Evolutionary conservation across 1,140 invertebrate genomes (phyloP).

Genomic region (Cydia amplana): DNA sequence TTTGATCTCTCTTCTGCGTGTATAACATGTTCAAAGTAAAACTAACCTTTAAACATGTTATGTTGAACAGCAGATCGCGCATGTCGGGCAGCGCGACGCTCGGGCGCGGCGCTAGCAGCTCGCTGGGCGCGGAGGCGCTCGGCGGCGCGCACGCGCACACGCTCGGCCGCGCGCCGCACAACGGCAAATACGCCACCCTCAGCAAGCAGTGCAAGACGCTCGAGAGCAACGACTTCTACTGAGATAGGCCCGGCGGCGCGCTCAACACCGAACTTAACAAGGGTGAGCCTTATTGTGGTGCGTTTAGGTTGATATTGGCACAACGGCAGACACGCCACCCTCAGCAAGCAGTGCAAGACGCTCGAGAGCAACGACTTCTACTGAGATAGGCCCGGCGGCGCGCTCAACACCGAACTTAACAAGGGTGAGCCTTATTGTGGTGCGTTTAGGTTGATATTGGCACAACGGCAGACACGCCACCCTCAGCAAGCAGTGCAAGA

Average conservation of each 20-base stretch:
- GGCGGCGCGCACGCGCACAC: too few relatives aligned
- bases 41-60: background rate
- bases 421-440: conserved; percentile 56
- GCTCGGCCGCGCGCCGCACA: conserved; percentile 81
- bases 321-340: conserved; percentile 92
- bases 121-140: conserved; percentile 73
- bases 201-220: conserved; percentile 97
- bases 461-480: conserved; percentile 92
- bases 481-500: conserved; percentile 96
- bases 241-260: conserved; percentile 86
- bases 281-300: conserved; percentile 57
- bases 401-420: conserved; percentile 54
- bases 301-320: too few relatives aligned
- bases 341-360: conserved; percentile 96
- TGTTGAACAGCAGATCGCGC: conserved; percentile 47
- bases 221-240: conserved; percentile 97
- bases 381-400: conserved; percentile 88
- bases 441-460: too few relatives aligned
- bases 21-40: too few relatives aligned
- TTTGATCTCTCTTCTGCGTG: too few relatives aligned
- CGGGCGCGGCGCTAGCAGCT: conserved; percentile 78
- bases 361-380: conserved; percentile 96
- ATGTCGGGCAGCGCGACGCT: conserved; percentile 70
- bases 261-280: conserved; percentile 49
- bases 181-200: conserved; percentile 93